Evolutionary conservation across 2,113 vertebrate species (phyloP).

Genomic region (Okapia johnstoni): DNA sequence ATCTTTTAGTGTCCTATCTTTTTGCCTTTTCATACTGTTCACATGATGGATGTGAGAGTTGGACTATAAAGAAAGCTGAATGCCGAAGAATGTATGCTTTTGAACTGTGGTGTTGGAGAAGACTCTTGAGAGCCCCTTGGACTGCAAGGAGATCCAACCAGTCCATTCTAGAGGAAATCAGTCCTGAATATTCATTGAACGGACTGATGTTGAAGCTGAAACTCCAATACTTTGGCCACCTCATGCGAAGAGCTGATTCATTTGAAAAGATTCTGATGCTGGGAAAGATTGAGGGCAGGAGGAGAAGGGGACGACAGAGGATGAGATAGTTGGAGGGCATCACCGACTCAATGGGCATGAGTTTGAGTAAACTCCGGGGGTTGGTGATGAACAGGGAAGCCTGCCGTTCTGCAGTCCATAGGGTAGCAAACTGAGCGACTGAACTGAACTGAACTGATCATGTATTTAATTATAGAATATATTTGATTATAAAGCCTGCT

Average conservation of each 20-base stretch:
- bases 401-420: not conserved
- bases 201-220: not conserved
- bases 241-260: not conserved
- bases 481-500: not conserved
- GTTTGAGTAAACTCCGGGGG: not conserved
- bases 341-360: fast-evolving
- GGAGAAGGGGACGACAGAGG: not conserved
- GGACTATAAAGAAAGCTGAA: not conserved
- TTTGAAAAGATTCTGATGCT: not conserved
- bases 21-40: not conserved
- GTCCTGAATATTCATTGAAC: not conserved
- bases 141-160: not conserved
- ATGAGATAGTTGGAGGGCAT: not conserved
- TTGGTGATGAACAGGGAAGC: not conserved
- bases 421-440: fast-evolving
- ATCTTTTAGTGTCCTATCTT: not conserved
- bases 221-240: not conserved
- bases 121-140: not conserved
- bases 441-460: not conserved
- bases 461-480: not conserved
- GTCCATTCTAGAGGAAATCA: not conserved
- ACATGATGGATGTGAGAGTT: not conserved
- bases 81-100: not conserved
- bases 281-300: not conserved
- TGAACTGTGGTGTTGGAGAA: not conserved